phyloP scores from a whole-genome alignment of 2,888 invertebrate species.

The Congeria kusceri region DNA sequence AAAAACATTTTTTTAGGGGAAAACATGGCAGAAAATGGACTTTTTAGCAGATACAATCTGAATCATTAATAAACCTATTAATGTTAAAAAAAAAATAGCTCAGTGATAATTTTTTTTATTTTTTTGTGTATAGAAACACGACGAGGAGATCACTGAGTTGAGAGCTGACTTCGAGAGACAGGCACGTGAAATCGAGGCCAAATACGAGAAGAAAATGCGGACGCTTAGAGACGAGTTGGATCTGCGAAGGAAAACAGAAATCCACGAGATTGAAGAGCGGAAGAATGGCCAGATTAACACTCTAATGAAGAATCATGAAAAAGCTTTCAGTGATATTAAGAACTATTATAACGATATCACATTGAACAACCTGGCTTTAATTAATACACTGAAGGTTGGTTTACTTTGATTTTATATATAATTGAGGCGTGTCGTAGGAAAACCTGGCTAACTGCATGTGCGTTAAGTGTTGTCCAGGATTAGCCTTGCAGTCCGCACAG shows the following conservation, averaged over 20 bases:
- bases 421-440: neutral
- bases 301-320: conserved; percentile 92
- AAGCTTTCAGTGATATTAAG: conserved; percentile 94
- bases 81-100: no score
- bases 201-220: conserved; percentile 91
- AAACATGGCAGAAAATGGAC: no score
- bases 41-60: no score
- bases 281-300: conserved; percentile 95
- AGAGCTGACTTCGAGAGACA: conserved; percentile 89
- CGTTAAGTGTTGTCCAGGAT: no score
- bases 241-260: conserved; percentile 85
- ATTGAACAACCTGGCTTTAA: conserved; percentile 95
- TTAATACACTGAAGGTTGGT: conserved; percentile 93
- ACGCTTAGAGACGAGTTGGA: conserved; percentile 92
- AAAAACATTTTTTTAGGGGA: no score
- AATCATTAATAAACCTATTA: no score
- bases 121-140: no score
- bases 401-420: neutral
- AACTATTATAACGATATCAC: conserved; percentile 98
- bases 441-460: no score
- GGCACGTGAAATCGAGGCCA: conserved; percentile 89
- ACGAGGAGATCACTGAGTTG: conserved; percentile 87
- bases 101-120: no score
- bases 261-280: conserved; percentile 93
- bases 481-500: no score